A percentile compares a stretch with the other conserved stretches of the same genome.
These are phyloP conservation scores for Sebastes wilsoni DNA, from an alignment of 2,797 vertebrate genomes.

Conservation along the genomic window DNA sequence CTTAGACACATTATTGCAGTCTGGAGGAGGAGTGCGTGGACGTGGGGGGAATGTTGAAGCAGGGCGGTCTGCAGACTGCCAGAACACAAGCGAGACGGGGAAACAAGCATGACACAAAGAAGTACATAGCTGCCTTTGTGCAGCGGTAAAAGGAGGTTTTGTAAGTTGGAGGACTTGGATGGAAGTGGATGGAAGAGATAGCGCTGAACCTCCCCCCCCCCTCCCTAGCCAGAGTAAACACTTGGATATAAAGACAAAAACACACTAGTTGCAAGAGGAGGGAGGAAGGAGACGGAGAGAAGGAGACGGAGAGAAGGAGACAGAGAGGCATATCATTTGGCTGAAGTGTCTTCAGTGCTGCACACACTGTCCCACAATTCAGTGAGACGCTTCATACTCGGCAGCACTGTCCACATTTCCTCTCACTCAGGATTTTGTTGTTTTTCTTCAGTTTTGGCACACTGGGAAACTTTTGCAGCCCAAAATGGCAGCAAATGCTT, in stretches of 20 bases:
- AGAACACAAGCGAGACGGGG: constrained; percentile 64
- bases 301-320: too few relatives aligned
- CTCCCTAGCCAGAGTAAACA: constrained; percentile 65
- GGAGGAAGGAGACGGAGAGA: not conserved
- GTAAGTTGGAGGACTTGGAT: constrained; percentile 77
- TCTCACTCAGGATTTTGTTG: constrained; percentile 15
- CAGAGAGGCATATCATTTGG: constrained; percentile 58
- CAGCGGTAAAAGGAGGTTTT: constrained; percentile 74
- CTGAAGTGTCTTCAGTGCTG: constrained; percentile 51
- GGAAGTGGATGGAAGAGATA: constrained; percentile 75
- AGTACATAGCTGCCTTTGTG: constrained; percentile 81
- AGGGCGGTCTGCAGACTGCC: constrained; percentile 51
- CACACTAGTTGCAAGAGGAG: constrained; percentile 39
- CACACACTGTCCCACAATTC: constrained; percentile 29
- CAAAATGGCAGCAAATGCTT: not conserved
- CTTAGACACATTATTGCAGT: constrained; percentile 72
- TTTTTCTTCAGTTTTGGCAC: constrained; percentile 10
- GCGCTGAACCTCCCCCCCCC: constrained; percentile 10
- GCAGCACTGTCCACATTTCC: constrained; percentile 8
- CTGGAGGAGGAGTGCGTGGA: constrained; percentile 58
- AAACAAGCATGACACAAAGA: constrained; percentile 78
- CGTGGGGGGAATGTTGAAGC: constrained; percentile 71
- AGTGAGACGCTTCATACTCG: constrained; percentile 19
- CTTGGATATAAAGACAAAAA: constrained; percentile 63
- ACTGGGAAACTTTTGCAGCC: not conserved